Evolutionary conservation across 1,140 invertebrate species (phyloP).

Genomic region (Neuroterus valhalla): DNA sequence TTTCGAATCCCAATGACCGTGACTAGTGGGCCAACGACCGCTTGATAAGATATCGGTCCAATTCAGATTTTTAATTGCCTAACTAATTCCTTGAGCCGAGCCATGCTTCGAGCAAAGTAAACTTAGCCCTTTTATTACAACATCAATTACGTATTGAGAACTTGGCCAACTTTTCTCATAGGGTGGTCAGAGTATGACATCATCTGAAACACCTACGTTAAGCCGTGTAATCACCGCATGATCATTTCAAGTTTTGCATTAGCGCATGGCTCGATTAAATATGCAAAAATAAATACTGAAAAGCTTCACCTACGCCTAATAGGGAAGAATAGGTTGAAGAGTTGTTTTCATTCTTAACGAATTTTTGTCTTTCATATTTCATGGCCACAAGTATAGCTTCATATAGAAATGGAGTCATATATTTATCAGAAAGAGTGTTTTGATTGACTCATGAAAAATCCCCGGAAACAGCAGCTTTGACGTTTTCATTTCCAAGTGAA

Average conservation of each 20-base stretch:
- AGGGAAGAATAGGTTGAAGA: not conserved
- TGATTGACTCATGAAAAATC: no score
- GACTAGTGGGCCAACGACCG: slow-evolving; percentile 4
- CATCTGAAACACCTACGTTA: slow-evolving; percentile 54
- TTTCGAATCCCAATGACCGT: slow-evolving; percentile 1
- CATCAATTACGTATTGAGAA: slow-evolving; percentile 44
- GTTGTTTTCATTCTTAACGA: not conserved
- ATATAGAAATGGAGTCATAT: not conserved
- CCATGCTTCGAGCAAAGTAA: slow-evolving; percentile 25
- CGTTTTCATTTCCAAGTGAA: no score
- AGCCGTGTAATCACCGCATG: slow-evolving; percentile 10
- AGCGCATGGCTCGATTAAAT: not conserved
- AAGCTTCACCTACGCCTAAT: not conserved
- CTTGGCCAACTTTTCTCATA: slow-evolving; percentile 52
- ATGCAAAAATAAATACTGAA: not conserved
- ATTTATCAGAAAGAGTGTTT: not conserved
- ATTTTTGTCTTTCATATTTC: not conserved
- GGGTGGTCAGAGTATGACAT: slow-evolving; percentile 50
- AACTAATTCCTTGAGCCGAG: not conserved
- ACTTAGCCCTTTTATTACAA: slow-evolving; percentile 49
- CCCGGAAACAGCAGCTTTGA: no score
- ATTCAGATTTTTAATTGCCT: slow-evolving; percentile 10
- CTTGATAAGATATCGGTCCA: not conserved
- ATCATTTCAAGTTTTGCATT: not conserved
- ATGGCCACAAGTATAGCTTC: not conserved